Base-by-base conservation (phyloP, 2,888 invertebrate genomes). In the Colostygia pectinataria region DNA sequence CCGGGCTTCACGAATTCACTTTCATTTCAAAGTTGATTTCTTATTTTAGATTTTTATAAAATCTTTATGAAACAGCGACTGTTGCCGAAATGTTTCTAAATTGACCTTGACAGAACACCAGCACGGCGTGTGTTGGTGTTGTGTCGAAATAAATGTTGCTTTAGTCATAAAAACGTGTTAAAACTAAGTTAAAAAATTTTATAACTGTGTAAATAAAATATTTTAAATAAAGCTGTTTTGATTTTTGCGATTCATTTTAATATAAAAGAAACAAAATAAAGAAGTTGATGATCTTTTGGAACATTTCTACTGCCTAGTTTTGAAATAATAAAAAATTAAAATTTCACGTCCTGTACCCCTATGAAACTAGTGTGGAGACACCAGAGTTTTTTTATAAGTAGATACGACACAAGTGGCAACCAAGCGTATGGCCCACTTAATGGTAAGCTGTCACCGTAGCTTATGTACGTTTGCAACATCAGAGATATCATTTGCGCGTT, bases 111-210 rank as follows among this genome's bases (percentile, higher is more conserved):
- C 80, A 77, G 71, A 63, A 74, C 63, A 83, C 80, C 83, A 68
- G 64, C 68, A 63, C 61, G 55, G 42, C 41, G 28, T 44, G 64
- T 66, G 74, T 74, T 58, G 85, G 78, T 85, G 70, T 75, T 72
- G 61, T 82, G 86, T 85, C 77, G 86, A 87, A 80, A 74, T 66
- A 57, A 61, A 74, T 70, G 69, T 70, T 70, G 71, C 72, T 72
- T 77, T 82, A 87, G 88, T 87, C 80, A 81, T 85, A 80, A 66
- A n/a, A 70, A 61, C 57, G 65, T 65, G 58, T 68, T 66, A 79
- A 79, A 73, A 71, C 59, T 80, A 77, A 71, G 71, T 39, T 71
- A 65, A 68, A 65, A 61, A 62, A 68, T 46, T 71, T 74, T 69
- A 71, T 71, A 61, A 63, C 61, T 68, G 68, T 83, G 83, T 83